Conservation (phyloP, 2,797 vertebrate species). For the Rhadinocentrus ornatus region DNA sequence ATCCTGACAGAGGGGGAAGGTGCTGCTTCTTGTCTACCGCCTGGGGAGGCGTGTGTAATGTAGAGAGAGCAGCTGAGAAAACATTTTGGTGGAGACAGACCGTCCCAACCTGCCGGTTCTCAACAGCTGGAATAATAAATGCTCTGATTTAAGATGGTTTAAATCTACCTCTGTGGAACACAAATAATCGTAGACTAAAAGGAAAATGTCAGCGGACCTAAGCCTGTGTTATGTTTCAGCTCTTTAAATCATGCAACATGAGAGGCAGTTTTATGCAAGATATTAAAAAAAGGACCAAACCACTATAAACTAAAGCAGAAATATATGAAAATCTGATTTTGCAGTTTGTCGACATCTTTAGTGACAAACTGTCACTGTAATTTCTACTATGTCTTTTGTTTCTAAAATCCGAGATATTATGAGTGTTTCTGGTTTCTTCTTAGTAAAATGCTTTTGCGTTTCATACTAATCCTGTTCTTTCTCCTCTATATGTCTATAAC, state of each 20-base stretch:
- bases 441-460: not conserved
- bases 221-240: conserved; percentile 38
- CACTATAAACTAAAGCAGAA: conserved; percentile 7
- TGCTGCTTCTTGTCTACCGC: conserved; percentile 63
- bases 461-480: not conserved
- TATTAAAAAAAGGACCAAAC: conserved; percentile 16
- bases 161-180: conserved; percentile 57
- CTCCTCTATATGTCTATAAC: not conserved
- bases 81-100: conserved; percentile 68
- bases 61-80: conserved; percentile 76
- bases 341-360: conserved; percentile 13
- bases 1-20: conserved; percentile 41
- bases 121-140: conserved; percentile 79
- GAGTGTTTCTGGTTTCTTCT: not conserved
- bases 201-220: conserved; percentile 28
- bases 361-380: conserved; percentile 3
- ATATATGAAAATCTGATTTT: conserved; percentile 30
- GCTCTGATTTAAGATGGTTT: conserved; percentile 68
- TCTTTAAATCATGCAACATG: conserved; percentile 48
- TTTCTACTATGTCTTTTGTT: not conserved
- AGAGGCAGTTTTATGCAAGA: conserved; percentile 23
- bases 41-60: conserved; percentile 56
- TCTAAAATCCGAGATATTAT: not conserved
- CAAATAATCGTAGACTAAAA: conserved; percentile 53
- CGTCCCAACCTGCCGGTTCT: conserved; percentile 48